Base-by-base conservation (phyloP, 1,140 invertebrate species). In the Phymorhynchus buccinoides region DNA sequence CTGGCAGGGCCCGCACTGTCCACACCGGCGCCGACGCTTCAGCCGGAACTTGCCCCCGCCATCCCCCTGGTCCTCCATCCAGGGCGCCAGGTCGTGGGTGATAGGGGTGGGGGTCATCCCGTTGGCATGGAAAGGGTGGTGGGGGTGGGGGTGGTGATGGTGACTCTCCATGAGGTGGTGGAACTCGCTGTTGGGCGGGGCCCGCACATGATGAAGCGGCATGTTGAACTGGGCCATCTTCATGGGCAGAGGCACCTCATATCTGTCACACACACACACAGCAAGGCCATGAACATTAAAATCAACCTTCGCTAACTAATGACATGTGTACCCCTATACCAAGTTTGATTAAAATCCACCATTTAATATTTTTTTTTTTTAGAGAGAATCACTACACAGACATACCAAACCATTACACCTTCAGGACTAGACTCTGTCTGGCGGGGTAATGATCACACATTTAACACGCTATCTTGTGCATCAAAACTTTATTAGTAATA, bases 1-100 rank as follows among this genome's bases (percentile, higher is more conserved):
- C 84, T 90, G 91, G 87, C 90, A 92, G 3, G 91, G 91, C 2
- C 90, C 91, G 87, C 91, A 92, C 83, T 91, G 89, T 1, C 91
- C 91, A 89, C 91, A 92, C 6, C 91, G 81, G 14, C 89, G 84
- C 9, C 91, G 81, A 6, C 91, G 86, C 81, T 92, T 92, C 41
- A 90, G 87, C n/a, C 90, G 87, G 52, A 89, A 85, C 62, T 88
- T 88, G 7, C 87, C 88, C 12, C 88, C 84, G 44, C 88, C 88
- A 52, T 89, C 89, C 32, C 87, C 44, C 48, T 88, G 86, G 3
- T 86, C 86, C 27, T 89, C 87, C 81, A 83, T 83, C 86, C 86
- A 86, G 9, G 56, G 71, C 44, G 71, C 73, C 44, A 86, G 52
- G 6, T 83, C 86, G 62, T 66, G 84, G 35, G 81, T 75, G 37